A percentile compares a stretch with the other conserved stretches of the same genome.
Evolutionary conservation across 23 tunicate species (phyloP).

Genomic region (Halocynthia roretzi): DNA sequence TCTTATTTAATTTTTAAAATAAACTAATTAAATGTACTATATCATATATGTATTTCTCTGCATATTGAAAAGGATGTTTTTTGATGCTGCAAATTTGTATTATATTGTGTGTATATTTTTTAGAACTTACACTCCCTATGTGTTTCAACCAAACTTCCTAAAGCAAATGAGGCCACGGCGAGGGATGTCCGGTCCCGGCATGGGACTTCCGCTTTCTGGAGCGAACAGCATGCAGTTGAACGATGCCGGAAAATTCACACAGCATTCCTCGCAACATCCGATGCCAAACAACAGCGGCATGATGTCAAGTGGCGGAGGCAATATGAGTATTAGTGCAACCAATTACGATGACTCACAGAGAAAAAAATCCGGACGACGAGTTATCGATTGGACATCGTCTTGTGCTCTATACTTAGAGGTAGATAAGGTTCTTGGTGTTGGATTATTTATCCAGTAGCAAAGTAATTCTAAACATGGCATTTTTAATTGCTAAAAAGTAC

Average conservation of each 20-base stretch:
- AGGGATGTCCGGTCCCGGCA: conserved; percentile 6
- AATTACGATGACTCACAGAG: conserved; percentile 29
- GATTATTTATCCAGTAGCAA: too few relatives aligned
- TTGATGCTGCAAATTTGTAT: too few relatives aligned
- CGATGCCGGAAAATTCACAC: too few relatives aligned
- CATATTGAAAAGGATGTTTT: too few relatives aligned
- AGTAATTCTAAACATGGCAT: too few relatives aligned
- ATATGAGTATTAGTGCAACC: neutral
- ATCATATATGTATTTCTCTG: too few relatives aligned
- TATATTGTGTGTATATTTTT: neutral
- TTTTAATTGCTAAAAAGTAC: too few relatives aligned
- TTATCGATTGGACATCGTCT: conserved; percentile 97
- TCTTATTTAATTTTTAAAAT: too few relatives aligned
- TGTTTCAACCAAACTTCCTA: conserved; percentile 96
- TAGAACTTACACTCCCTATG: conserved; percentile 87
- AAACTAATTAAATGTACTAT: too few relatives aligned
- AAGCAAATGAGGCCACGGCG: conserved; percentile 80
- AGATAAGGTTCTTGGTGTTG: neutral
- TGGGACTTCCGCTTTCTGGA: neutral
- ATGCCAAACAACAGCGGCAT: too few relatives aligned
- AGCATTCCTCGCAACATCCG: too few relatives aligned
- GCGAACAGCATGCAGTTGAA: neutral
- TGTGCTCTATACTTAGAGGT: conserved; percentile 80
- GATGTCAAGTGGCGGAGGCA: too few relatives aligned
- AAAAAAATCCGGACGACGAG: conserved; percentile 92